These are phyloP conservation scores for Calonectris borealis DNA, from an alignment of 2,113 vertebrate genomes.

Conservation along the genomic window DNA sequence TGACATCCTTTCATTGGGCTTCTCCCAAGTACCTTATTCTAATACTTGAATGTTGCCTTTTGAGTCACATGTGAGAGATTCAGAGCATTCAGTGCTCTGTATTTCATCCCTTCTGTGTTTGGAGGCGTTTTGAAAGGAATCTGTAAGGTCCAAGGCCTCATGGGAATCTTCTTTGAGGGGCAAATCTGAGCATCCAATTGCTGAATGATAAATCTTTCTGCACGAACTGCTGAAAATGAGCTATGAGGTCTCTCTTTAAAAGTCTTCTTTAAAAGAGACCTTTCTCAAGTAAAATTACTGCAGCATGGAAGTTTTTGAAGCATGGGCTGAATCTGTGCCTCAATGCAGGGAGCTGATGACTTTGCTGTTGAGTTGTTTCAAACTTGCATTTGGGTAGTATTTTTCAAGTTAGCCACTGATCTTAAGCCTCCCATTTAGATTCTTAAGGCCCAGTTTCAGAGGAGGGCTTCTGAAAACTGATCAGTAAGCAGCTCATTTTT, in stretches of 20 bases:
- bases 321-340: not conserved
- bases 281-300: not conserved
- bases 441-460: not conserved
- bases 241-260: not conserved
- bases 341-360: not conserved
- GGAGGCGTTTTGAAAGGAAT: not conserved
- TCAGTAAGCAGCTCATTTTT: not conserved
- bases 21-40: not conserved
- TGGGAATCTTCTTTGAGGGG: not conserved
- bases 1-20: not conserved
- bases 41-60: not conserved
- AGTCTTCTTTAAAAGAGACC: not conserved
- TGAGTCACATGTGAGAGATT: not conserved
- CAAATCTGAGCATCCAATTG: not conserved
- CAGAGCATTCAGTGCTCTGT: not conserved
- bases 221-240: not conserved
- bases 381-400: not conserved
- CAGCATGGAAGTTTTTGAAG: not conserved
- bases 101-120: not conserved
- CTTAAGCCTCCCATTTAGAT: not conserved
- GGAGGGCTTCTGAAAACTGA: not conserved
- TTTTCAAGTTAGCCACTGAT: not conserved
- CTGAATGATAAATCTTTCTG: not conserved
- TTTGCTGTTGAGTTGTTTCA: not conserved
- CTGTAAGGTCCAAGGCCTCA: not conserved